These are phyloP conservation scores for Darwinula stevensoni DNA, from an alignment of 2,888 invertebrate species.

Conservation along the genomic window DNA sequence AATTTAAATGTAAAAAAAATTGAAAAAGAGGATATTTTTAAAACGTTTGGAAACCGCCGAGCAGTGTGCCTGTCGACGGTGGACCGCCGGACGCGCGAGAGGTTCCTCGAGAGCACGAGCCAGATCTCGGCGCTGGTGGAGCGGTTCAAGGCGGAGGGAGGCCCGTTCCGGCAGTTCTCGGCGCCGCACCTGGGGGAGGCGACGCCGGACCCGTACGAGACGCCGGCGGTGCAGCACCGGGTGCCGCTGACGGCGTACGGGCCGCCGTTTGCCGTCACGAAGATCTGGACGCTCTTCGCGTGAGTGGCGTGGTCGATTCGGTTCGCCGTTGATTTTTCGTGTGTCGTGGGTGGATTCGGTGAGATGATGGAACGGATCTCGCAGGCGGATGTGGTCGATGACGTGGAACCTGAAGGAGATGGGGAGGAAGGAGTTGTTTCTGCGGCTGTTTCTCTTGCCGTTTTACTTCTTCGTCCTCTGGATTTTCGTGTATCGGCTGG, in stretches of 20 bases:
- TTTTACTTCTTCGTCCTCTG: constrained; percentile 39
- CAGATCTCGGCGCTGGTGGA: constrained; percentile 74
- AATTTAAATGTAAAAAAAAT: no score
- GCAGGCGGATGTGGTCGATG: background rate
- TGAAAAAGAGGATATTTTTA: no score
- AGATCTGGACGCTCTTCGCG: constrained; percentile 29
- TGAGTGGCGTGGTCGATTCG: no score
- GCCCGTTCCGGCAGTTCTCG: constrained; percentile 31
- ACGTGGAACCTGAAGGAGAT: background rate
- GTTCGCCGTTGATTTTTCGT: no score
- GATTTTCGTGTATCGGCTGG: constrained; percentile 33
- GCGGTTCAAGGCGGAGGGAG: constrained; percentile 61
- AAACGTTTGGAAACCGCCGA: no score
- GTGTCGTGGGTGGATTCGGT: background rate
- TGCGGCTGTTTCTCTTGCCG: constrained; percentile 23
- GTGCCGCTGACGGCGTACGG: constrained; percentile 41
- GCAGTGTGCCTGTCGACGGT: constrained; percentile 46
- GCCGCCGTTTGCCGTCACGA: constrained; percentile 32
- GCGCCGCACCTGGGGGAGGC: constrained; percentile 12
- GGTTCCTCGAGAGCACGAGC: constrained; percentile 73
- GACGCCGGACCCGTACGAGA: constrained; percentile 10
- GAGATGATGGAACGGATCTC: background rate
- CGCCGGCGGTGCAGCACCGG: constrained; percentile 13
- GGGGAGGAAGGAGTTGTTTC: background rate
- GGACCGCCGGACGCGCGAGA: constrained; percentile 49